phyloP scores from a whole-genome alignment of 1,140 invertebrate genomes.

The Cardiocondyla obscurior region DNA sequence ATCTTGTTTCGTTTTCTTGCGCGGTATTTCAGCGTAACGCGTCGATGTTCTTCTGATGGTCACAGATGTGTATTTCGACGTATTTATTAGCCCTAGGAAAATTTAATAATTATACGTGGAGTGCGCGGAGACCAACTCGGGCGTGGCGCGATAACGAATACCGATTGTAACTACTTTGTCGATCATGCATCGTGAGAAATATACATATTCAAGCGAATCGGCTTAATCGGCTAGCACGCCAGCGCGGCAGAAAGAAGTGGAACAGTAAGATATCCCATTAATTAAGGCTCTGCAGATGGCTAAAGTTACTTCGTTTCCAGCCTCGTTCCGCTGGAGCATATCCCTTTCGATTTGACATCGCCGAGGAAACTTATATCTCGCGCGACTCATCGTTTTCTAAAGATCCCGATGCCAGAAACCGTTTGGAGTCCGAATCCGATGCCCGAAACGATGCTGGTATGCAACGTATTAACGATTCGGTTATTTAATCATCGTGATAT shows the following conservation, averaged over 20 bases:
- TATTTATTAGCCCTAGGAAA: conserved; percentile 46
- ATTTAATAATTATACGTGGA: conserved; percentile 46
- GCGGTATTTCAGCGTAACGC: conserved; percentile 11
- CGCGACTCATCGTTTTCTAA: not conserved
- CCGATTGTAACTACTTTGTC: conserved; percentile 74
- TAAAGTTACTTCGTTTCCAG: conserved; percentile 79
- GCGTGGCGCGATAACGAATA: conserved; percentile 65
- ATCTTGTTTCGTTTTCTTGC: conserved; percentile 39
- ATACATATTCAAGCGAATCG: conserved; percentile 80
- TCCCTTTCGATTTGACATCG: conserved; percentile 71
- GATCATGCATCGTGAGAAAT: conserved; percentile 65
- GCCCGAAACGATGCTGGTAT: not conserved
- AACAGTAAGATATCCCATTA: conserved; percentile 80
- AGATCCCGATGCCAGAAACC: not conserved
- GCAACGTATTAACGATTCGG: not conserved
- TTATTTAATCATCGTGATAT: not conserved
- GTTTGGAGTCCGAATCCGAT: not conserved
- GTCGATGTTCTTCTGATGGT: conserved; percentile 1
- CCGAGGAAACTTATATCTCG: conserved; percentile 32
- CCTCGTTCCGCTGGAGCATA: conserved; percentile 68
- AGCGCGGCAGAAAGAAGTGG: conserved; percentile 73
- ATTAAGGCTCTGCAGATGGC: conserved; percentile 83
- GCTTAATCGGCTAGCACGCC: conserved; percentile 76
- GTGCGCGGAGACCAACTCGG: conserved; percentile 42
- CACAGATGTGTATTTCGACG: conserved; percentile 49